A percentile compares a stretch with the other conserved stretches of the same genome.
These are phyloP conservation scores for Dendrolimus kikuchii DNA, from an alignment of 1,140 invertebrate species.

Conservation along the genomic window DNA sequence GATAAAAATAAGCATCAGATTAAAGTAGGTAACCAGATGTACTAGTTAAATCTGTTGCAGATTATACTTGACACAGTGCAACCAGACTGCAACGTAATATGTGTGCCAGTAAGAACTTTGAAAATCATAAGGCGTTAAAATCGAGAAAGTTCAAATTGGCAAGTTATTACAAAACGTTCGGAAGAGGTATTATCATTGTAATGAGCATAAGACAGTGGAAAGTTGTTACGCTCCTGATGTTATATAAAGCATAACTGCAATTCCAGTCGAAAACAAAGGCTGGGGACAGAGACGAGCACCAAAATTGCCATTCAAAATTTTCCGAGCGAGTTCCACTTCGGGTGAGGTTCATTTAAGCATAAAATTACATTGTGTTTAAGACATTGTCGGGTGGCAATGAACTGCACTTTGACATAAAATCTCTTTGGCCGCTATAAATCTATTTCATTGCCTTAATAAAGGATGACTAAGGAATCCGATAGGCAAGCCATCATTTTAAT, in stretches of 20 bases:
- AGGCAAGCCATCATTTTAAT: slow-evolving; percentile 57
- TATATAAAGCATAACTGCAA: slow-evolving; percentile 67
- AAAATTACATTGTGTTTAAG: slow-evolving; percentile 68
- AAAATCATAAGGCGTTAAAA: not conserved
- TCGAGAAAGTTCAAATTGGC: slow-evolving; percentile 20
- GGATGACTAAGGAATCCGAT: slow-evolving; percentile 60
- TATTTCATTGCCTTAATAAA: slow-evolving; percentile 70
- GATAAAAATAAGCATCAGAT: too few species aligned
- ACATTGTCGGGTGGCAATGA: slow-evolving; percentile 69
- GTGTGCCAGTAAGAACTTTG: slow-evolving; percentile 9
- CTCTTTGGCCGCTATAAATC: slow-evolving; percentile 64
- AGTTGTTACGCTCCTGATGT: slow-evolving; percentile 59
- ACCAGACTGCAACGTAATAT: too few species aligned
- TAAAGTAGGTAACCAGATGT: too few species aligned
- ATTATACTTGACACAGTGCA: too few species aligned
- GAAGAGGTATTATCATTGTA: slow-evolving; percentile 24
- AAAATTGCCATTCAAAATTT: slow-evolving; percentile 67
- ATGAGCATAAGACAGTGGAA: slow-evolving; percentile 35
- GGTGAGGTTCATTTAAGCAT: slow-evolving; percentile 63
- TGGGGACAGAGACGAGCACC: slow-evolving; percentile 38
- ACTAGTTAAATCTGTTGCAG: too few species aligned
- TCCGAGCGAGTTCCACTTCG: slow-evolving; percentile 63
- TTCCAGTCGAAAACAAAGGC: slow-evolving; percentile 55
- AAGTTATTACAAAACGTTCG: slow-evolving; percentile 22
- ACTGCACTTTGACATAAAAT: slow-evolving; percentile 72